Evolutionary conservation across 1,140 invertebrate genomes (phyloP).

Genomic region (Trichonephila clavipes): DNA sequence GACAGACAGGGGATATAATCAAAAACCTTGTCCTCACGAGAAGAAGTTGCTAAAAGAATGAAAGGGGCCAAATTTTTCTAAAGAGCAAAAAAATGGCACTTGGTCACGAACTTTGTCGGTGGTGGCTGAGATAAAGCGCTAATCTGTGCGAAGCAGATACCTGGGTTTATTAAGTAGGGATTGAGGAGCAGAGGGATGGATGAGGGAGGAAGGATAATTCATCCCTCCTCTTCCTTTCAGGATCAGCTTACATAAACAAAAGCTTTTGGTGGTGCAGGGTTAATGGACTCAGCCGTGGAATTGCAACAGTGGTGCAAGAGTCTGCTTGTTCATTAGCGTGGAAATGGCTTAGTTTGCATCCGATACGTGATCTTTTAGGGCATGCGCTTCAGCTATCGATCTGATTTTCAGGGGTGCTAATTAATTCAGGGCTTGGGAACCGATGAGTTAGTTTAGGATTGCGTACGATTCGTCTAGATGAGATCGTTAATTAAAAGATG

Average conservation of each 20-base stretch:
- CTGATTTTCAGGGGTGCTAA: conserved; percentile 27
- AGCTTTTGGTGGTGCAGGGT: background rate
- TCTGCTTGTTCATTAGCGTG: background rate
- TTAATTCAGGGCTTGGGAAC: background rate
- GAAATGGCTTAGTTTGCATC: conserved; percentile 28
- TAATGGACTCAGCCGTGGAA: background rate
- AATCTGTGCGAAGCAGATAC: conserved; percentile 39
- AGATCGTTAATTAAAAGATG: conserved; percentile 11
- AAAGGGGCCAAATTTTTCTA: background rate
- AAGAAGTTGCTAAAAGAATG: background rate
- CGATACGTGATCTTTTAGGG: conserved; percentile 7
- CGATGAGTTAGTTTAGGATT: background rate
- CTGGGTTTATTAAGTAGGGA: background rate
- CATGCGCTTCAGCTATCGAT: conserved; percentile 11
- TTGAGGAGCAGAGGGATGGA: too few relatives aligned
- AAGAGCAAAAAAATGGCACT: background rate
- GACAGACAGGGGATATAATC: background rate
- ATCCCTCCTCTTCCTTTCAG: too few relatives aligned
- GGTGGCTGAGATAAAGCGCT: background rate
- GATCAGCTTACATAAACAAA: conserved; percentile 26
- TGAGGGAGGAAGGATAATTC: background rate
- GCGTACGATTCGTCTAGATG: background rate
- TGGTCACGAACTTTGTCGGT: conserved; percentile 33
- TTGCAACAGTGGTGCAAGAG: background rate
- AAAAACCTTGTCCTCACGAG: background rate